Evolutionary conservation across 2,888 invertebrate genomes (phyloP).

Genomic region (Pristionchus entomophagus): DNA sequence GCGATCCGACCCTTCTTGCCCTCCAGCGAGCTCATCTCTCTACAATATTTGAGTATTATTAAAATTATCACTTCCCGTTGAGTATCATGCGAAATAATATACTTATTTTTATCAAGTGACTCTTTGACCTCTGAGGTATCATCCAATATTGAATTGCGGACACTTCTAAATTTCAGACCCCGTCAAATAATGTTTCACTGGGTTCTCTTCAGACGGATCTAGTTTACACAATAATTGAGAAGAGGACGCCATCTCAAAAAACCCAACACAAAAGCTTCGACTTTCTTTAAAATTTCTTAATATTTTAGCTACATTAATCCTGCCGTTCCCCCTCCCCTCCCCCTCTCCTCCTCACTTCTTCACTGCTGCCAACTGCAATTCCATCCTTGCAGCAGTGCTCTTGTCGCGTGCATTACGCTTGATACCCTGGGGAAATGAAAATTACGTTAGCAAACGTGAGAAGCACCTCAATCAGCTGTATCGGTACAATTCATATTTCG

Average conservation of each 20-base stretch:
- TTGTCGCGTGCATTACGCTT: constrained; percentile 53
- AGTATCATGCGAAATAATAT: no score
- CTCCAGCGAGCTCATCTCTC: constrained; percentile 51
- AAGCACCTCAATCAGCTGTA: no score
- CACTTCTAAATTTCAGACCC: no score
- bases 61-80: neutral
- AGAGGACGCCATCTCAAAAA: no score
- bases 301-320: neutral
- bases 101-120: no score
- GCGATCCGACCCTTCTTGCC: constrained; percentile 49
- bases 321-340: neutral
- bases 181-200: no score
- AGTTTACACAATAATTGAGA: no score
- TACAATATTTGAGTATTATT: neutral
- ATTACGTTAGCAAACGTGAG: neutral
- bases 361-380: constrained; percentile 49
- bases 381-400: constrained; percentile 51
- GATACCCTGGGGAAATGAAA: constrained; percentile 53
- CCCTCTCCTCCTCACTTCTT: constrained; percentile 2
- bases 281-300: neutral
- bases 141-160: no score
- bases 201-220: no score
- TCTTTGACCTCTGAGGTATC: no score
- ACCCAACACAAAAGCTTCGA: neutral
- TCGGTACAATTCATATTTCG: no score